Percentiles rank a stretch among this genome's conserved stretches.
These are phyloP conservation scores for Crocuta crocuta DNA, from an alignment of 2,113 vertebrate genomes.

Conservation along the genomic window DNA sequence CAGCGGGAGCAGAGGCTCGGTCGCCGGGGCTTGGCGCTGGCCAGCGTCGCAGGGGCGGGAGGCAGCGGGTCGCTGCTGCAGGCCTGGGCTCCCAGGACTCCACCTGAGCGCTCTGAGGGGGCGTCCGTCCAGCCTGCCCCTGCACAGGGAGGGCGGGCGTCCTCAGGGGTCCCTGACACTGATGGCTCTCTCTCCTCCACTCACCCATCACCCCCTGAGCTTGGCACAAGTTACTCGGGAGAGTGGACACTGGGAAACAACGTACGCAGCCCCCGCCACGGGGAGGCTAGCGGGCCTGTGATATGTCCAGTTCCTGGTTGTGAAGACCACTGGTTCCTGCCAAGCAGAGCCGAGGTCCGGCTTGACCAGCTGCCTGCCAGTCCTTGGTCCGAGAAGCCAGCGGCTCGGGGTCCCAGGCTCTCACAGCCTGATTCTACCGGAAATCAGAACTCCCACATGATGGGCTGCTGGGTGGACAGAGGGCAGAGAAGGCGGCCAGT, in stretches of 20 bases:
- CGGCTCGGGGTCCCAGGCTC: background rate
- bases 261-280: rapidly evolving
- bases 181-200: rapidly evolving
- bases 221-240: background rate
- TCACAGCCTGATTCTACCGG: too few species aligned
- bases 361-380: too few species aligned
- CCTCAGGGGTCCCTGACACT: background rate
- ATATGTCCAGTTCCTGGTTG: rapidly evolving
- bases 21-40: background rate
- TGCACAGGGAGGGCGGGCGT: rapidly evolving
- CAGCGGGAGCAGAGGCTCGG: background rate
- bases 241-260: background rate
- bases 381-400: rapidly evolving
- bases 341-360: background rate
- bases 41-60: rapidly evolving
- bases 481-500: too few species aligned
- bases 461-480: background rate
- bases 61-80: background rate
- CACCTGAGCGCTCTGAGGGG: background rate
- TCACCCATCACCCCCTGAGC: background rate
- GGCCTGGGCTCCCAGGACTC: background rate
- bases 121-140: rapidly evolving
- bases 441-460: rapidly evolving
- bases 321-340: rapidly evolving
- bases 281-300: too few species aligned